These are phyloP conservation scores for Thinocorus orbignyianus DNA, from an alignment of 2,113 vertebrate genomes.

Conservation along the genomic window DNA sequence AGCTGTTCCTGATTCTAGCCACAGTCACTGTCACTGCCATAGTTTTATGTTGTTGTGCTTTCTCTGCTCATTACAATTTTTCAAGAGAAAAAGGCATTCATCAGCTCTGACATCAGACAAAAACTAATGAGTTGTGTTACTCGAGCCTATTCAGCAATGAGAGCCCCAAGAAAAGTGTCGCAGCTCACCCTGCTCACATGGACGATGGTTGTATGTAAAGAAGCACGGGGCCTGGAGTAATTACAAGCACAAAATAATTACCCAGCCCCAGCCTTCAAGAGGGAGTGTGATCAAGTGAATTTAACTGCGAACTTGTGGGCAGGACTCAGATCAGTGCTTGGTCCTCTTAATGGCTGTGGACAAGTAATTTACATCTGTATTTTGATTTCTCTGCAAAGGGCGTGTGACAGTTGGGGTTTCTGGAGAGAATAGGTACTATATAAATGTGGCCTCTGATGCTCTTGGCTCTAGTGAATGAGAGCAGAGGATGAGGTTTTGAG, in stretches of 20 bases:
- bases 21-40: not conserved
- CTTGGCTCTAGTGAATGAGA: not conserved
- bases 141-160: not conserved
- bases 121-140: not conserved
- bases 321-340: not conserved
- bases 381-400: not conserved
- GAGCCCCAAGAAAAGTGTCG: not conserved
- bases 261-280: not conserved
- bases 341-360: not conserved
- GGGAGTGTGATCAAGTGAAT: not conserved
- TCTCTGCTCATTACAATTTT: conserved; percentile 47
- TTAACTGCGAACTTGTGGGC: not conserved
- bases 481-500: not conserved
- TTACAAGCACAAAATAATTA: conserved; percentile 21
- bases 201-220: not conserved
- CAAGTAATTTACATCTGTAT: not conserved
- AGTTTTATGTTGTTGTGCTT: conserved; percentile 59
- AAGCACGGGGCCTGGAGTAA: not conserved
- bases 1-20: conserved; percentile 2
- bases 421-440: not conserved
- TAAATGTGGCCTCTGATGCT: not conserved
- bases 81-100: conserved; percentile 41
- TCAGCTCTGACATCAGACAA: conserved; percentile 42
- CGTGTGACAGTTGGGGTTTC: not conserved
- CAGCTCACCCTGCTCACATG: not conserved